Conservation (phyloP, 2,888 invertebrate species). For the Troides oblongomaculatus region DNA sequence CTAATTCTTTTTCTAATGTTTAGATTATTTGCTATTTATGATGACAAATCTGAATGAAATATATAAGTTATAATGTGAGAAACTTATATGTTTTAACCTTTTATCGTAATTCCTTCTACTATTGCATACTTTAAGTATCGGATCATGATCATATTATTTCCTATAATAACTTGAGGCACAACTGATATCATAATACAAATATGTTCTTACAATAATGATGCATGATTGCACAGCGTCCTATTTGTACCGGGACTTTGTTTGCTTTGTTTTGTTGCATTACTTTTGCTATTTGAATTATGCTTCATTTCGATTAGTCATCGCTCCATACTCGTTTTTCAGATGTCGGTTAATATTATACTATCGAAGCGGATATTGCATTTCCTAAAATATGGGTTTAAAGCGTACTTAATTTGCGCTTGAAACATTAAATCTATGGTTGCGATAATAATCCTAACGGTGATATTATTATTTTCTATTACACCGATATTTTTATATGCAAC, state of each 20-base stretch:
- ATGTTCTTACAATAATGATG: slow-evolving; percentile 6
- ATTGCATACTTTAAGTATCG: slow-evolving; percentile 44
- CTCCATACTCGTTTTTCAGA: background rate
- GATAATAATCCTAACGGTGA: background rate
- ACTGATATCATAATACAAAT: slow-evolving; percentile 15
- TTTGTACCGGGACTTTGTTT: slow-evolving; percentile 13
- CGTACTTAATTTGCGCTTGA: slow-evolving; percentile 1
- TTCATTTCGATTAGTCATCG: slow-evolving; percentile 6
- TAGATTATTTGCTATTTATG: too few relatives aligned
- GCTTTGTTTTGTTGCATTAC: background rate
- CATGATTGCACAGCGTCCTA: slow-evolving; percentile 10
- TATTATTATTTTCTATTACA: background rate
- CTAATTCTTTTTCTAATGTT: too few relatives aligned
- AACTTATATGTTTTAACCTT: too few relatives aligned
- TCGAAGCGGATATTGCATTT: slow-evolving; percentile 12
- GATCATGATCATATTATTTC: slow-evolving; percentile 47
- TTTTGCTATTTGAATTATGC: slow-evolving; percentile 13
- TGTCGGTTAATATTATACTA: background rate
- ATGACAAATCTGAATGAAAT: too few relatives aligned
- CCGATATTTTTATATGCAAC: background rate
- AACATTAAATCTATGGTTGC: background rate
- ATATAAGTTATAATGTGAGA: too few relatives aligned
- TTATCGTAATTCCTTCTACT: background rate
- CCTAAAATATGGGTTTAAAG: slow-evolving; percentile 8
- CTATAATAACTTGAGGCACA: background rate